These are phyloP conservation scores for Vidua chalybeata DNA, from an alignment of 2,113 vertebrate genomes.

Conservation along the genomic window DNA sequence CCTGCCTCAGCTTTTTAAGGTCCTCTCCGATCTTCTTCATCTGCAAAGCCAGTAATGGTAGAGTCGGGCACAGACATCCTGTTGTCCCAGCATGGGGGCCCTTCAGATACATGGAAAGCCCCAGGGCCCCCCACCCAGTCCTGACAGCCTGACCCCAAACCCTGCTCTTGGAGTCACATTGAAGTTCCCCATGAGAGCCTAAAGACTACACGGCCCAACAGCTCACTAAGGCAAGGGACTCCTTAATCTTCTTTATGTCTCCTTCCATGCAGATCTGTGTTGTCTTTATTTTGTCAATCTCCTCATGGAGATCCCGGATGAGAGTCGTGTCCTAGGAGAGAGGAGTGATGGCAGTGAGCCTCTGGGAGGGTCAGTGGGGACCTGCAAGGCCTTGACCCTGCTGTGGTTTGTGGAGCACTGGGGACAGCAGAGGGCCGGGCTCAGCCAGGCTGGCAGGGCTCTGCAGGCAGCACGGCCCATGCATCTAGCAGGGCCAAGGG, in stretches of 20 bases:
- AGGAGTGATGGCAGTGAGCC: background rate
- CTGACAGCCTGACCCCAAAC: no score
- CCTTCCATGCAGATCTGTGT: no score
- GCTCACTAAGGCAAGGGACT: background rate
- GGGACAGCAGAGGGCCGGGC: no score
- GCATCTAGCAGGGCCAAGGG: background rate
- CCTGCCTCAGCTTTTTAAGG: background rate
- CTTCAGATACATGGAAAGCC: background rate
- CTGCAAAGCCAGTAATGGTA: background rate
- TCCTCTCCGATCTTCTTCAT: conserved; percentile 21
- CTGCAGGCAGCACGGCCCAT: background rate
- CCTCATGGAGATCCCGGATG: no score
- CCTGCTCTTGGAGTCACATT: background rate
- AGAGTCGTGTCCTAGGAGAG: background rate
- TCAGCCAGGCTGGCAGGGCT: no score
- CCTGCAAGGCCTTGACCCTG: no score
- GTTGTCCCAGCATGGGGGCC: rapidly evolving
- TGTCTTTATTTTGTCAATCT: no score
- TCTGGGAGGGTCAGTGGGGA: background rate
- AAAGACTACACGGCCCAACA: background rate
- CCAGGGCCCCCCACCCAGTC: no score
- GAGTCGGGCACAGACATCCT: rapidly evolving
- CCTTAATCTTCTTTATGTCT: background rate
- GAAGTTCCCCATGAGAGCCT: background rate
- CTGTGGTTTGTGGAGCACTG: no score